Base-by-base conservation (phyloP, 2,888 invertebrate genomes). In the Ennomos quercinarius region DNA sequence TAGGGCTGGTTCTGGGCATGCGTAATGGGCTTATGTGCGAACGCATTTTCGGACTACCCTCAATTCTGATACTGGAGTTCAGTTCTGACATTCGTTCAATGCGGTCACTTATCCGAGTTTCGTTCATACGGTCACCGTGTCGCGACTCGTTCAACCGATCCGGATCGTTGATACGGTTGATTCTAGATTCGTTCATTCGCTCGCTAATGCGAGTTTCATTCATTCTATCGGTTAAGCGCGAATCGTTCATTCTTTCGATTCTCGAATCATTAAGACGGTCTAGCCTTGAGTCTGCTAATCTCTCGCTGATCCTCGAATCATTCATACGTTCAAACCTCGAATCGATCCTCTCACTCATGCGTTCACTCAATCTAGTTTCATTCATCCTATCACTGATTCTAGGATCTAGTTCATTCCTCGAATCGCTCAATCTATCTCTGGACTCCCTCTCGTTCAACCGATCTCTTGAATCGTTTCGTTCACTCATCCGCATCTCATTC, bases 1-100 rank as follows among this genome's bases (percentile, higher is more conserved):
- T 67, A 41, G 78, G 89, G 64, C 86, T 89, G 6, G 81, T 72
- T 50, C 81, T 76, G 1, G 81, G 78, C 48, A 87, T 77, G 6
- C 90, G 77, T 48, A 91, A 62, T 0, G 90, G 90, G 46, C 85
- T 87, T 17, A 87, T 82, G 46, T 86, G 87, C 0, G 82, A 61
- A 1, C 87, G 76, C 66, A 83, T 81, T 77, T 87, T 89, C 0
- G 90, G 90, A 73, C 89, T 89, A 9, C 84, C 84, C 42, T 91
- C 90, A 17, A 83, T 76, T 63, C 87, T 76, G n/a, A 86, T 76
- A 51, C 90, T 90, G 0, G 89, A 83, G 48, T 90, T 90, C 17
- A 87, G 53, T 17, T 90, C 90, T 0, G 81, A 78, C 83, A 86
- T 77, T 65, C 84, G 76, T 53, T 86, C 83, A 5, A 76, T 62